Base-by-base conservation (phyloP, 2,113 vertebrate genomes). In the Empidonax alnorum region DNA sequence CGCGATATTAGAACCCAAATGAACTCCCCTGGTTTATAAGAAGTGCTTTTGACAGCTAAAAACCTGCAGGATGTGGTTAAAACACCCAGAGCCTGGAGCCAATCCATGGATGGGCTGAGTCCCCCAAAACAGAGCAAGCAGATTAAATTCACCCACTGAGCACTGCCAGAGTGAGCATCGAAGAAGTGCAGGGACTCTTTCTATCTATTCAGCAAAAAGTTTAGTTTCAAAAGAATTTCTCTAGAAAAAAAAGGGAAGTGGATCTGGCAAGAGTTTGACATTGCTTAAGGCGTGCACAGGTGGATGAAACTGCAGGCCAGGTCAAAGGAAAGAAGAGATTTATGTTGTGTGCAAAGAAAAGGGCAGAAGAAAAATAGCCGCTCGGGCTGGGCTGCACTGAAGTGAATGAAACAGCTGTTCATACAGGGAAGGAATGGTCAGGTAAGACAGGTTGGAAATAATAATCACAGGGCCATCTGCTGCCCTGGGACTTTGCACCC, bases 391-490 rank as follows among this genome's bases (percentile, higher is more conserved):
- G 98, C 98, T 98, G 98, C 98, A 97, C 98, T 98, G 98, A 99
- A 99, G 98, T 98, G 98, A 98, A 98, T 88, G 98, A 99, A 99
- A 98, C 99, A 99, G 99, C 98, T 99, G 99, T 98, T 99, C 99
- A 98, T 97, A 98, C 98, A 98, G 98, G 97, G 98, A 99, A 98
- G 98, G 98, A 98, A 98, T 98, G 98, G 99, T 98, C 99, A 99
- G 98, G 98, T 98, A 99, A 98, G 98, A 98, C 98, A 98, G 98
- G 98, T 98, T 99, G 98, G 98, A 99, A 99, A 98, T 98, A 99
- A 98, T 98, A 98, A 99, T 98, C 99, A 99, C 97, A 98, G 97
- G 98, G 98, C 99, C 99, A 99, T 99, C 99, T 99, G 99, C 98
- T 98, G 98, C 99, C 98, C 98, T 98, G 98, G 98, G 99, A 98